Evolutionary conservation across 2,113 vertebrate genomes (phyloP).

Genomic region (Corythornis madagascariensis): DNA sequence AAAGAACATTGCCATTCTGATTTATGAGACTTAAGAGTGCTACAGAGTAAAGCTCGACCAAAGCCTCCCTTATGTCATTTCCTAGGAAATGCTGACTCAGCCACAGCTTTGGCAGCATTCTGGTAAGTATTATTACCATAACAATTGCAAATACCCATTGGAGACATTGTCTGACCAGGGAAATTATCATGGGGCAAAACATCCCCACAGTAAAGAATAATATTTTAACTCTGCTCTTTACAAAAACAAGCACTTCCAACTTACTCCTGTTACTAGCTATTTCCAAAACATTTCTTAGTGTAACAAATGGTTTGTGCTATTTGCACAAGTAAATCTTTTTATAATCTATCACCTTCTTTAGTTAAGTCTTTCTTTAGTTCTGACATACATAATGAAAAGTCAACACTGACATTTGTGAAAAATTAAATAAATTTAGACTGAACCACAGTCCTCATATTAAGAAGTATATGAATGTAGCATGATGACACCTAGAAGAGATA

Average conservation of each 20-base stretch:
- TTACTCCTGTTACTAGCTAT: not conserved
- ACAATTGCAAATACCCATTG: slow-evolving; percentile 63
- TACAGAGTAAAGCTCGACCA: not conserved
- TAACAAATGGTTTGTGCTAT: slow-evolving; percentile 6
- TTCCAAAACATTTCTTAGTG: not conserved
- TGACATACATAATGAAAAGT: not conserved
- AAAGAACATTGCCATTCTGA: not conserved
- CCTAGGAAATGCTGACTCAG: slow-evolving; percentile 49
- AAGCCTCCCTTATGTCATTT: slow-evolving; percentile 14
- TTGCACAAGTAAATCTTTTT: not conserved
- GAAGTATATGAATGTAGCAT: not conserved
- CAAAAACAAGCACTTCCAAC: not conserved
- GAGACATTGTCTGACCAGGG: slow-evolving; percentile 25
- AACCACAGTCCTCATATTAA: not conserved
- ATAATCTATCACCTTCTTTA: not conserved
- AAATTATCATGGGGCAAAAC: slow-evolving; percentile 51
- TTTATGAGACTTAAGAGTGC: slow-evolving; percentile 6
- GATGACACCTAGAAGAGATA: not conserved
- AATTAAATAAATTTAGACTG: not conserved
- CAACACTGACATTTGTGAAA: not conserved
- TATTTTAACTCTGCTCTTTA: slow-evolving; percentile 26
- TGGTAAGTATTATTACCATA: slow-evolving; percentile 1
- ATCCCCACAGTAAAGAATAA: slow-evolving; percentile 26
- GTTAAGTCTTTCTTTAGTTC: not conserved
- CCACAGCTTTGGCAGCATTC: slow-evolving; percentile 33